Evolutionary conservation across 1,140 invertebrate species (phyloP).

Genomic region (Meteorus sp.): DNA sequence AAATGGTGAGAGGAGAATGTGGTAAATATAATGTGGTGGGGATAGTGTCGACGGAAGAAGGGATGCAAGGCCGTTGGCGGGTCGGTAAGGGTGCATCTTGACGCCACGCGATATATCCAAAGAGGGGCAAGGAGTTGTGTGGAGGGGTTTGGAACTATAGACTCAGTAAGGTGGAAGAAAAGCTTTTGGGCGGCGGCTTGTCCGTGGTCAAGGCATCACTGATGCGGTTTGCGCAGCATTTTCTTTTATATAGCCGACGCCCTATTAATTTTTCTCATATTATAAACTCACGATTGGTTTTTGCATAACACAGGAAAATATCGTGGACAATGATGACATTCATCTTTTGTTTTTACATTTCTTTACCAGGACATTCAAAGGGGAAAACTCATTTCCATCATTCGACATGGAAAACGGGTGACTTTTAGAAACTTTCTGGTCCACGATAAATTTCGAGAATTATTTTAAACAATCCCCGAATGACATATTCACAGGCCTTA

Average conservation of each 20-base stretch:
- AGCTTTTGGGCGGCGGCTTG: slow-evolving; percentile 40
- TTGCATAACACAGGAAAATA: no score
- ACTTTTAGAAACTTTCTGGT: no score
- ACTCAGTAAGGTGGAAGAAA: slow-evolving; percentile 15
- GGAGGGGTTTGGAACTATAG: slow-evolving; percentile 28
- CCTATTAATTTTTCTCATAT: slow-evolving; percentile 7
- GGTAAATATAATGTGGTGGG: no score
- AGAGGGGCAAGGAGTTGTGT: slow-evolving; percentile 25
- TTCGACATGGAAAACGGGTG: no score
- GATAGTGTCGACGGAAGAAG: slow-evolving; percentile 21
- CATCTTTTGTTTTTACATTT: no score
- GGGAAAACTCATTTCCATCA: no score
- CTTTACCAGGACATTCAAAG: no score
- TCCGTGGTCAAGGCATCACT: slow-evolving; percentile 52
- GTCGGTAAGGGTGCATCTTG: slow-evolving; percentile 20
- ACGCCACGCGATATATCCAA: background rate
- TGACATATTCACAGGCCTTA: no score
- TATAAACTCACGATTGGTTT: no score
- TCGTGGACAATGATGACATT: no score
- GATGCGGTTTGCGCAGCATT: slow-evolving; percentile 43
- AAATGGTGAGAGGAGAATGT: slow-evolving; percentile 23
- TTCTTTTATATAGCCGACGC: slow-evolving; percentile 35
- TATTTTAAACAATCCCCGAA: no score
- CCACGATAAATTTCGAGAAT: no score
- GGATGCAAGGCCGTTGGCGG: slow-evolving; percentile 14